Conservation (phyloP, 2,888 invertebrate species). For the Drosophila testacea region DNA sequence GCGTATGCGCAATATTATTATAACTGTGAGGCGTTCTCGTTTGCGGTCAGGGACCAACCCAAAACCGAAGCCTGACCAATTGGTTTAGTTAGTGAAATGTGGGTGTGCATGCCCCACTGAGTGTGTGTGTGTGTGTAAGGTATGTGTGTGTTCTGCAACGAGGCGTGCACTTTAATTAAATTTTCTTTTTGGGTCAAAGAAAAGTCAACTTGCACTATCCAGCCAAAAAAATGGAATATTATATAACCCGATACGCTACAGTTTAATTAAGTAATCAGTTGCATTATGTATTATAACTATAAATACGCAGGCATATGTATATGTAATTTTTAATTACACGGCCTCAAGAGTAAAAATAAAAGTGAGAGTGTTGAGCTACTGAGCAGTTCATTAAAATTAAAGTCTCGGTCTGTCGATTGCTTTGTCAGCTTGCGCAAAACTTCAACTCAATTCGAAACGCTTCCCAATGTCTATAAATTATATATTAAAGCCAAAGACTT, state of each 20-base stretch:
- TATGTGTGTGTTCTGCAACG: conserved; percentile 28
- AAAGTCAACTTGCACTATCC: conserved; percentile 36
- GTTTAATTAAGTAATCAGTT: conserved; percentile 66
- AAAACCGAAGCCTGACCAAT: conserved; percentile 69
- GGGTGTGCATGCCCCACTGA: conserved; percentile 61
- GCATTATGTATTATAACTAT: conserved; percentile 33
- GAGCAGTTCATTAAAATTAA: conserved; percentile 51
- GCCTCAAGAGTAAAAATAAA: conserved; percentile 36
- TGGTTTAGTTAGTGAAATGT: conserved; percentile 77
- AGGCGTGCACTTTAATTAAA: conserved; percentile 80
- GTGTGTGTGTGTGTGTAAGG: conserved; percentile 25
- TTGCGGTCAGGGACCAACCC: conserved; percentile 78
- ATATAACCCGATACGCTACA: conserved; percentile 54
- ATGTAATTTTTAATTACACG: conserved; percentile 52
- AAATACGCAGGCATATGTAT: conserved; percentile 14
- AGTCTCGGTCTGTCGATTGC: conserved; percentile 54
- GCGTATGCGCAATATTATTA: conserved; percentile 80
- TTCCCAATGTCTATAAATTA: conserved; percentile 58
- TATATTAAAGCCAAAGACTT: conserved; percentile 38
- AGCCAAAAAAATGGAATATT: conserved; percentile 35
- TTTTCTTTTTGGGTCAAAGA: conserved; percentile 72
- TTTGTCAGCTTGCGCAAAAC: conserved; percentile 41
- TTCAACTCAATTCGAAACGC: conserved; percentile 64
- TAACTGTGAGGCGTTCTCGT: conserved; percentile 75
- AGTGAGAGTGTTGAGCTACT: conserved; percentile 58